Base-by-base conservation (phyloP, 2,888 invertebrate species). In the Gisinianus flammeolus region DNA sequence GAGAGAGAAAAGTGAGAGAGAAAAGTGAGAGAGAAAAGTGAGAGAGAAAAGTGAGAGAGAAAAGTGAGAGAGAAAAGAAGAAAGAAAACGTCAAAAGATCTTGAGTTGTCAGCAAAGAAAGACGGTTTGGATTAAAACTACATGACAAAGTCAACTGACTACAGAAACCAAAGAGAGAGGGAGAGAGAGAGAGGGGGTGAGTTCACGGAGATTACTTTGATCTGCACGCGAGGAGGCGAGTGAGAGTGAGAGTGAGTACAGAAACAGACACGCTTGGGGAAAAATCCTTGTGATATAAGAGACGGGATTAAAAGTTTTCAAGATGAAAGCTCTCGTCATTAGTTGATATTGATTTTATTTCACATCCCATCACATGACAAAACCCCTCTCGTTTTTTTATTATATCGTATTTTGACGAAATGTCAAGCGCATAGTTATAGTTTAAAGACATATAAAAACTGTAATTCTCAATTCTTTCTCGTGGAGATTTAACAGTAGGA, bases 21-120 rank as follows among this genome's bases (percentile, higher is more conserved):
- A n/a, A n/a, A n/a, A n/a, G n/a, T n/a, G n/a, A n/a, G n/a, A n/a
- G n/a, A n/a, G n/a, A n/a, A n/a, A n/a, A n/a, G n/a, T n/a, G n/a
- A n/a, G n/a, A n/a, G n/a, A n/a, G n/a, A n/a, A n/a, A n/a, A n/a
- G n/a, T n/a, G n/a, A n/a, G n/a, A n/a, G n/a, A n/a, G n/a, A n/a
- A n/a, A n/a, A n/a, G n/a, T n/a, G n/a, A n/a, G n/a, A n/a, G n/a
- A n/a, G n/a, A n/a, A n/a, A n/a, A n/a, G 6, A n/a, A n/a, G 6
- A 58, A 58, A 12, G 24, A 8, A 24, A 30, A 66, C 19, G 66
- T 66, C 31, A 30, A 66, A 66, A 66, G 66, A 66, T 66, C 31
- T 66, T 30, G n/a, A 30, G 19, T 66, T 66, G 66, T 66, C 62
- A 64, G 62, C 62, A 66, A 66, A 44, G n/a, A 56, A 56, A 22